phyloP scores from a whole-genome alignment of 2,113 vertebrate species.

The Pedionomus torquatus region DNA sequence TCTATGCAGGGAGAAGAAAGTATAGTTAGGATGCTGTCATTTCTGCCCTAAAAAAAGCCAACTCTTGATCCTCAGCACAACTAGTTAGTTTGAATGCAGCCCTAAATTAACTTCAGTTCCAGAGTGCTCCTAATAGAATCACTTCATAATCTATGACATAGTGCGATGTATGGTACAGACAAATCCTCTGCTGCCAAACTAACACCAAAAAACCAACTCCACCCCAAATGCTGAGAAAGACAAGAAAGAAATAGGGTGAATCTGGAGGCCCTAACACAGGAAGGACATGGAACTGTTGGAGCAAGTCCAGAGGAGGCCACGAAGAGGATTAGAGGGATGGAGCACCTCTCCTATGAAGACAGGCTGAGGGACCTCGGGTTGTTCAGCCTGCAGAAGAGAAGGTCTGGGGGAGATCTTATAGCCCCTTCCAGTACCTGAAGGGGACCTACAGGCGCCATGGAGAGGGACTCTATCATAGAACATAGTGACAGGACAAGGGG shows the following conservation, averaged over 20 bases:
- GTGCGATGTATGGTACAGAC: fast-evolving
- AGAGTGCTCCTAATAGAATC: neutral
- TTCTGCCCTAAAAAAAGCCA: neutral
- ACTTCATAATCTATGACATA: neutral
- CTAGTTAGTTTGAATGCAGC: neutral
- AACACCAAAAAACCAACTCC: neutral
- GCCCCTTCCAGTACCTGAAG: neutral
- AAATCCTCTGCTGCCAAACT: neutral
- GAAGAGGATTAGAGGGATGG: neutral
- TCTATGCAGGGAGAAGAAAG: neutral
- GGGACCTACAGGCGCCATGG: neutral
- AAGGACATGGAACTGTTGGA: neutral
- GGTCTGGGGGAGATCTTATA: neutral
- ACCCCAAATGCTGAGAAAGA: neutral
- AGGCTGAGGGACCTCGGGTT: neutral
- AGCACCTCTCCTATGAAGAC: neutral
- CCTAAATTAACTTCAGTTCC: neutral
- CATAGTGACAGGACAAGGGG: fast-evolving
- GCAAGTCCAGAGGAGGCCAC: neutral
- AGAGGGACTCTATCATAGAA: neutral
- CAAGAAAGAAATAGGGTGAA: neutral
- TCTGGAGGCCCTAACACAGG: neutral
- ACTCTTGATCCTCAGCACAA: neutral
- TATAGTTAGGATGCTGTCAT: neutral
- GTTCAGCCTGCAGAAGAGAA: neutral